Conservation (phyloP, 1,140 invertebrate genomes). For the Pseudomyrmex pallidus region DNA sequence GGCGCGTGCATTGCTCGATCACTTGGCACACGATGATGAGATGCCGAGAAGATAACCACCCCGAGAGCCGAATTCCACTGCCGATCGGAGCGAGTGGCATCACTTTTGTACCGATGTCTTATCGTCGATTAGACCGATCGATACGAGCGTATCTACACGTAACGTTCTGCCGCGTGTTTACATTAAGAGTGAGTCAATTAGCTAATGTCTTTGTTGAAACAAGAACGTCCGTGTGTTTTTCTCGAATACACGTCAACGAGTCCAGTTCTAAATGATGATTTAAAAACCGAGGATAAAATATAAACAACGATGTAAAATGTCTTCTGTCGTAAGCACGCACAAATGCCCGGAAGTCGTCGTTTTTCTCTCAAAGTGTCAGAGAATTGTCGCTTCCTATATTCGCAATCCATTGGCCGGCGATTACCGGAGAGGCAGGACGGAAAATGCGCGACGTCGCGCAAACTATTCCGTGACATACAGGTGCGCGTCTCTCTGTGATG, state of each 20-base stretch:
- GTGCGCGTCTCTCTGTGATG: constrained; percentile 18
- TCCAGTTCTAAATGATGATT: background rate
- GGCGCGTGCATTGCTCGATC: background rate
- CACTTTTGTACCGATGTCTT: constrained; percentile 77
- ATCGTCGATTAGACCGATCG: constrained; percentile 73
- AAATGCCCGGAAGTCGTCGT: constrained; percentile 62
- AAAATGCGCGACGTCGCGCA: constrained; percentile 40
- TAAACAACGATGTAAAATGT: background rate
- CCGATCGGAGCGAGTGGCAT: constrained; percentile 70
- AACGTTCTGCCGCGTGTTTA: constrained; percentile 37
- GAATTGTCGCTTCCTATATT: constrained; percentile 27
- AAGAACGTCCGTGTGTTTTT: background rate
- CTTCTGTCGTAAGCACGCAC: constrained; percentile 20
- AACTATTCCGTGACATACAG: constrained; percentile 42
- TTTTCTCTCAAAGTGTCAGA: constrained; percentile 5
- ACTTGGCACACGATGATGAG: constrained; percentile 38
- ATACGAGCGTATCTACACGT: constrained; percentile 76
- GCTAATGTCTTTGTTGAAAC: constrained; percentile 18
- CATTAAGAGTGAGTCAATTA: constrained; percentile 1
- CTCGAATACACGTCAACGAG: constrained; percentile 7
- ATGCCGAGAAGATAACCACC: constrained; percentile 77
- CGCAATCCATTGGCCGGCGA: constrained; percentile 2
- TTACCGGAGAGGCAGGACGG: constrained; percentile 48
- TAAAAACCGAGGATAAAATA: background rate
- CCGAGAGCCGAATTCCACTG: constrained; percentile 77